These are phyloP conservation scores for Saturnia pavonia DNA, from an alignment of 2,888 invertebrate genomes.

Conservation along the genomic window DNA sequence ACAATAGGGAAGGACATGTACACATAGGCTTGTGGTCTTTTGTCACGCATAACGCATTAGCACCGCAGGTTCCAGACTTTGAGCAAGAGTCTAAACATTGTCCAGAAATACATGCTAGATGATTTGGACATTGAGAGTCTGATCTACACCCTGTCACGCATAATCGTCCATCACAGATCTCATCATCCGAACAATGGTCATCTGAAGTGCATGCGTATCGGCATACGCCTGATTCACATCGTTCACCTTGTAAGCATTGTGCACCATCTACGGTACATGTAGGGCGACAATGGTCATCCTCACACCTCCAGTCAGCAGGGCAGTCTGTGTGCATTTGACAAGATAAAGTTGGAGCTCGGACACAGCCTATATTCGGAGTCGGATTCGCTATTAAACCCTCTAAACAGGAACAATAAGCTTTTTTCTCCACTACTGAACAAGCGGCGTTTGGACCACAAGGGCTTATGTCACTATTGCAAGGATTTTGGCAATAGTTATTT, in stretches of 20 bases:
- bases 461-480: constrained; percentile 84
- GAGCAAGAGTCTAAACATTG: constrained; percentile 90
- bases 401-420: constrained; percentile 90
- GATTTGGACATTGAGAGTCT: constrained; percentile 87
- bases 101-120: constrained; percentile 88
- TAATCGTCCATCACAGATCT: constrained; percentile 91
- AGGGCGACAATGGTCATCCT: constrained; percentile 87
- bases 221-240: constrained; percentile 88
- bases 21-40: constrained; percentile 88
- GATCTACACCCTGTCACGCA: constrained; percentile 92
- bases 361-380: constrained; percentile 93
- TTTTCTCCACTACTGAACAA: constrained; percentile 90
- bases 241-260: constrained; percentile 92
- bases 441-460: constrained; percentile 93
- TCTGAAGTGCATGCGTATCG: constrained; percentile 92
- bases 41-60: constrained; percentile 88
- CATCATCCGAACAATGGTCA: constrained; percentile 92
- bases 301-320: constrained; percentile 86
- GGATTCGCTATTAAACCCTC: constrained; percentile 92
- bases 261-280: constrained; percentile 87
- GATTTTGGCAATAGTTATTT: constrained; percentile 90
- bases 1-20: constrained; percentile 85
- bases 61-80: constrained; percentile 90
- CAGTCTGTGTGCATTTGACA: constrained; percentile 91
- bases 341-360: constrained; percentile 88